Evolutionary conservation across 2,888 invertebrate genomes (phyloP).

Genomic region (Coronaproctus castanopsis): DNA sequence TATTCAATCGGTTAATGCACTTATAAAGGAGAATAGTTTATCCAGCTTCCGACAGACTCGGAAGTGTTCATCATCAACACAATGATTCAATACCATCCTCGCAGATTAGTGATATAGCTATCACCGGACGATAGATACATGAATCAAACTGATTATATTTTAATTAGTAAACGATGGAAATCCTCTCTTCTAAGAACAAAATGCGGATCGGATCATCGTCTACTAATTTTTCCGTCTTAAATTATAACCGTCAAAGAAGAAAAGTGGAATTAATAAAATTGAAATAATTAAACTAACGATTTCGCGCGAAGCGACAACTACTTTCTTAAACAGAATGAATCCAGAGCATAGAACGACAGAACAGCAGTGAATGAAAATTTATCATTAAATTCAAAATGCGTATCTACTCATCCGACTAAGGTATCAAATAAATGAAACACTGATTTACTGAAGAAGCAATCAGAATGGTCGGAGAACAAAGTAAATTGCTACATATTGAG

Average conservation of each 20-base stretch:
- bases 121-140: neutral
- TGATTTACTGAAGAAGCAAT: neutral
- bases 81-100: neutral
- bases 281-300: neutral
- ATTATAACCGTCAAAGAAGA: neutral
- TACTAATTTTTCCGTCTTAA: neutral
- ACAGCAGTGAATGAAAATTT: neutral
- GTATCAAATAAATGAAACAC: neutral
- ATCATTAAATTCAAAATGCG: neutral
- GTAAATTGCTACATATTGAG: neutral
- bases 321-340: neutral
- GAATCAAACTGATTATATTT: neutral
- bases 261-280: neutral
- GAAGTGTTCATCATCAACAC: neutral
- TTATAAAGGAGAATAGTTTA: neutral
- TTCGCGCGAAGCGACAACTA: neutral
- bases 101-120: neutral
- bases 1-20: neutral
- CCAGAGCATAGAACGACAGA: neutral
- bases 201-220: neutral
- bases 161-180: neutral
- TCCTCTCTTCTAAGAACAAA: neutral
- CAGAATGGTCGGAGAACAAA: neutral
- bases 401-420: neutral
- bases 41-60: neutral